Percentiles rank a stretch among this genome's conserved stretches.
phyloP scores from a whole-genome alignment of 1,140 invertebrate genomes.

The Drosophila ohnishii region DNA sequence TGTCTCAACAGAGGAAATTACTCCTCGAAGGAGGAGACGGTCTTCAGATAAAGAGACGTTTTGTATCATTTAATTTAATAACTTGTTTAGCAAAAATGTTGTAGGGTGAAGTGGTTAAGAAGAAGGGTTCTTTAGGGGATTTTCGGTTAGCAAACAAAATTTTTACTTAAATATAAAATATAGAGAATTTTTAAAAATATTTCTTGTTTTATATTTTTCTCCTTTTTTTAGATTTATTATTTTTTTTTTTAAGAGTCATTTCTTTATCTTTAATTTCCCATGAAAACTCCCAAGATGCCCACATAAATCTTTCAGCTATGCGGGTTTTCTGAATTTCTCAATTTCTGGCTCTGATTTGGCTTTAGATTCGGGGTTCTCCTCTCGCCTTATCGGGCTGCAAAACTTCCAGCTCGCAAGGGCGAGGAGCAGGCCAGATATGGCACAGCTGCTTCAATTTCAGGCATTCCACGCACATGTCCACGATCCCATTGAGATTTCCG shows the following conservation, averaged over 20 bases:
- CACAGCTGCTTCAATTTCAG: slow-evolving; percentile 65
- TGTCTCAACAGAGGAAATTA: slow-evolving; percentile 24
- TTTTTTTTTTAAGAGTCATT: background rate
- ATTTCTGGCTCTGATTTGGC: background rate
- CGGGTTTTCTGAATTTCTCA: slow-evolving; percentile 17
- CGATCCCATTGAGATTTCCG: slow-evolving; percentile 50
- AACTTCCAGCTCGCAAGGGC: slow-evolving; percentile 26
- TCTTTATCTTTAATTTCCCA: slow-evolving; percentile 9
- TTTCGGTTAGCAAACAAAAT: background rate
- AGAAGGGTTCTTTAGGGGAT: background rate
- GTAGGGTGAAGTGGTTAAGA: too few relatives aligned
- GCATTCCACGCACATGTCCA: slow-evolving; percentile 76
- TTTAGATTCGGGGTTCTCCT: slow-evolving; percentile 17
- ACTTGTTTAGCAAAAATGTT: background rate
- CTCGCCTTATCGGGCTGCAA: slow-evolving; percentile 40
- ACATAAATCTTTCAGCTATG: slow-evolving; percentile 38
- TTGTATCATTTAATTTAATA: slow-evolving; percentile 19
- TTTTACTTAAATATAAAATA: too few relatives aligned
- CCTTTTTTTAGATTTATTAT: background rate
- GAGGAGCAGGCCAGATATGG: slow-evolving; percentile 31
- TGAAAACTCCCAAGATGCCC: slow-evolving; percentile 22
- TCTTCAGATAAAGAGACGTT: background rate
- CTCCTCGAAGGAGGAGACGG: background rate
- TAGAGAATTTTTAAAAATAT: background rate
- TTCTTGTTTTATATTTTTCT: background rate